A percentile compares a stretch with the other conserved stretches of the same genome.
These are phyloP conservation scores for Contarinia nasturtii DNA, from an alignment of 1,140 invertebrate genomes.

Conservation along the genomic window DNA sequence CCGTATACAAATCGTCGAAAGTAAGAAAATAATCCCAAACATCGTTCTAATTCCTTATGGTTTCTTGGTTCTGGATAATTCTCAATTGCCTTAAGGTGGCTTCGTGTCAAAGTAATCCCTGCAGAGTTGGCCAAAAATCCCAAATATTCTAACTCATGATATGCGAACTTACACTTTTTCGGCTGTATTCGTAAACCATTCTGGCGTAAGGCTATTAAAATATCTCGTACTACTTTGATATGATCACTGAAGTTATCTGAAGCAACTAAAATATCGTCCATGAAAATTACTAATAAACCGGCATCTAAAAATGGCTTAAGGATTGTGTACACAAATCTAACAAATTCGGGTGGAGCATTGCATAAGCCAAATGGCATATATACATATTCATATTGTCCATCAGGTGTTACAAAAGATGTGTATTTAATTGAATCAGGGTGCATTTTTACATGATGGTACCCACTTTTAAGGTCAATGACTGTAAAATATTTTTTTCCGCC, in stretches of 20 bases:
- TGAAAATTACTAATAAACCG: constrained; percentile 7
- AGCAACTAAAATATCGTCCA: constrained; percentile 13
- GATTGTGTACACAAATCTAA: constrained; percentile 11
- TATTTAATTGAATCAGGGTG: constrained; percentile 6
- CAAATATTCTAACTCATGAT: constrained; percentile 8
- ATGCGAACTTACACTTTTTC: constrained; percentile 9
- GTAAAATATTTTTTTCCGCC: constrained; percentile 8
- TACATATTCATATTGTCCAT: constrained; percentile 9
- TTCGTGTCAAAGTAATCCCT: constrained; percentile 12
- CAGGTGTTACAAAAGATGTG: constrained; percentile 9
- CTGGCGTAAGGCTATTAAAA: constrained; percentile 9
- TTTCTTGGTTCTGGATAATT: constrained; percentile 8
- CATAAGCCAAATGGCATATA: constrained; percentile 14
- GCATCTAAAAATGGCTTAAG: constrained; percentile 8
- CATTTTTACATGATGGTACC: constrained; percentile 11
- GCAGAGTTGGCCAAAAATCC: constrained; percentile 9
- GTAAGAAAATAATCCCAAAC: constrained; percentile 10
- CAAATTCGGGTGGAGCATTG: constrained; percentile 9
- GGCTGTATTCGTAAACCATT: constrained; percentile 18
- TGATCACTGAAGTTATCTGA: constrained; percentile 5
- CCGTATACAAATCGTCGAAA: constrained; percentile 11
- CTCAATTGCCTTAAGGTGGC: constrained; percentile 11
- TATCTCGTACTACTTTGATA: constrained; percentile 9
- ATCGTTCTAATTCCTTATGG: constrained; percentile 7
- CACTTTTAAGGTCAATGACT: constrained; percentile 9